These are phyloP conservation scores for Hydrotaea cyrtoneurina DNA, from an alignment of 2,888 invertebrate genomes.

Conservation along the genomic window DNA sequence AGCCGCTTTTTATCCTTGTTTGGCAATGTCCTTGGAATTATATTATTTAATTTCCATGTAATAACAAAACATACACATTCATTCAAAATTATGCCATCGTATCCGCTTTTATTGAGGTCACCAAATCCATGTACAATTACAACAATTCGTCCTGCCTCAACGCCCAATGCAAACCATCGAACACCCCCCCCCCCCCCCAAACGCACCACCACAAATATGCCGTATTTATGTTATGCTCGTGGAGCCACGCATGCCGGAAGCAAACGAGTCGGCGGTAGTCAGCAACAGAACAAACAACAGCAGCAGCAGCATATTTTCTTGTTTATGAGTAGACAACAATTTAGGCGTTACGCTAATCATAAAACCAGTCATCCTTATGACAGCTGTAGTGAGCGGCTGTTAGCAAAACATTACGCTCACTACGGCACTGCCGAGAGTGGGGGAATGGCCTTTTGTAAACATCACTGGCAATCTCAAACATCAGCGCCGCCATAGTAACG, in stretches of 20 bases:
- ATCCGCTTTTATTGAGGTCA: slow-evolving; percentile 28
- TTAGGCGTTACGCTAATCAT: slow-evolving; percentile 51
- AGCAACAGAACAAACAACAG: not conserved
- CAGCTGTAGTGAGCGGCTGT: slow-evolving; percentile 35
- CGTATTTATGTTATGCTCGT: not conserved
- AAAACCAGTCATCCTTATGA: slow-evolving; percentile 49
- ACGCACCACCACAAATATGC: not conserved
- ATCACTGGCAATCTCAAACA: not conserved
- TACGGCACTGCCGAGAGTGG: not conserved
- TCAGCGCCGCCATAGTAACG: not conserved
- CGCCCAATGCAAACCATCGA: too few relatives aligned
- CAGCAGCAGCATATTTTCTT: not conserved
- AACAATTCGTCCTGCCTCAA: not conserved
- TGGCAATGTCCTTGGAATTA: slow-evolving; percentile 14
- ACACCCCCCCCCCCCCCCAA: not conserved
- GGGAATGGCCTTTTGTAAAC: not conserved
- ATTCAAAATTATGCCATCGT: slow-evolving; percentile 7
- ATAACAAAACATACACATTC: slow-evolving; percentile 3
- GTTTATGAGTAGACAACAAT: slow-evolving; percentile 35
- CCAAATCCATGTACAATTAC: slow-evolving; percentile 15
- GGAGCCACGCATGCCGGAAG: not conserved
- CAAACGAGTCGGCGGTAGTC: too few relatives aligned
- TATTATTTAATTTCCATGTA: slow-evolving; percentile 38
- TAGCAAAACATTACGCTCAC: slow-evolving; percentile 2
- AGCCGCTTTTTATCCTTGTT: not conserved